Evolutionary conservation across 2,113 vertebrate genomes (phyloP).

Genomic region (Myrmophylax atrothorax): DNA sequence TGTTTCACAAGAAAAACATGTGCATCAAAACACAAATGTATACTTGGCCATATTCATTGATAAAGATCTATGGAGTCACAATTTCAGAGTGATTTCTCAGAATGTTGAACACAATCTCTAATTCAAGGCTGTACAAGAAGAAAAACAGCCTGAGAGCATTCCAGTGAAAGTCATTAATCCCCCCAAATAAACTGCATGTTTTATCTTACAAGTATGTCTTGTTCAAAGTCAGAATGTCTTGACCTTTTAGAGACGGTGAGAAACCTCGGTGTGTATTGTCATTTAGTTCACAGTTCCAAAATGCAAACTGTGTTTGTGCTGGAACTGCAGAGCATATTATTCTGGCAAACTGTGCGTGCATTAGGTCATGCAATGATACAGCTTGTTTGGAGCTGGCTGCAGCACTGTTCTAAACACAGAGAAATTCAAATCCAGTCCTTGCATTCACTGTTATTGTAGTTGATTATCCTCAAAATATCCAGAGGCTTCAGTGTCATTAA

Average conservation of each 20-base stretch:
- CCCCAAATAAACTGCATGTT: background rate
- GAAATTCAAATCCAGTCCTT: background rate
- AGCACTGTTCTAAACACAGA: background rate
- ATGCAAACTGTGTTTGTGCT: background rate
- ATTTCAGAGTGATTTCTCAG: background rate
- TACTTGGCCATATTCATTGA: background rate
- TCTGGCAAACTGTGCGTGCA: background rate
- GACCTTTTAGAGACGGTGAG: background rate
- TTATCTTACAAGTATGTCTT: background rate
- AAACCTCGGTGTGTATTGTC: background rate
- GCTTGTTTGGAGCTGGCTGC: background rate
- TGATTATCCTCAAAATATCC: slow-evolving; percentile 64
- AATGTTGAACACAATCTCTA: background rate
- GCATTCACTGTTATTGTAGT: background rate
- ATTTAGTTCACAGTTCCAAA: background rate
- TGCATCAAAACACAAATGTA: background rate
- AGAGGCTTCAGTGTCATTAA: slow-evolving; percentile 5
- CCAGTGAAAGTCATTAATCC: background rate
- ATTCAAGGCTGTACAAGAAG: background rate
- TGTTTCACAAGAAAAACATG: background rate
- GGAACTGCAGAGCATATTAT: background rate
- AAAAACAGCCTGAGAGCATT: background rate
- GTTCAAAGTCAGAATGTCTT: background rate
- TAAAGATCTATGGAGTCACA: background rate
- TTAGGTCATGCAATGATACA: background rate